A percentile compares a stretch with the other conserved stretches of the same genome.
Evolutionary conservation across 2,888 invertebrate species (phyloP).

Genomic region (Dolichopus griseipennis): DNA sequence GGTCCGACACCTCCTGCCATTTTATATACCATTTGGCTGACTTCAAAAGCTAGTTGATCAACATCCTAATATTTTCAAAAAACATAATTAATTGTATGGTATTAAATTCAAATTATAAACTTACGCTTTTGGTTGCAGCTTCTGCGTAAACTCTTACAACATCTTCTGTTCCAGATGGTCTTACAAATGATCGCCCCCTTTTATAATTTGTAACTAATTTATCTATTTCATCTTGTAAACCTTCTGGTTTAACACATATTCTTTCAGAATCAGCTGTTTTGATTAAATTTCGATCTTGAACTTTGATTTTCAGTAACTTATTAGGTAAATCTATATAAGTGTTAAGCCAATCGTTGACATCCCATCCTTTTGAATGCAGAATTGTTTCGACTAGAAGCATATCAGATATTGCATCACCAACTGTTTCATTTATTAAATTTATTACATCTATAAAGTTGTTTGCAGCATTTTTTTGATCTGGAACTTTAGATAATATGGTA

Average conservation of each 20-base stretch:
- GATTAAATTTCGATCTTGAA: constrained; percentile 77
- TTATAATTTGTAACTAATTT: constrained; percentile 57
- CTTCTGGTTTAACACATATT: constrained; percentile 66
- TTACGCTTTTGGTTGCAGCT: constrained; percentile 62
- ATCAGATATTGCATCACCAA: constrained; percentile 96
- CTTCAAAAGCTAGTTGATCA: constrained; percentile 64
- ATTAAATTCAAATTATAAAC: constrained; percentile 10
- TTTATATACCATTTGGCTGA: constrained; percentile 65
- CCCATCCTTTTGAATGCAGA: constrained; percentile 72
- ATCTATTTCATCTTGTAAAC: constrained; percentile 75
- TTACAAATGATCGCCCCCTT: constrained; percentile 77
- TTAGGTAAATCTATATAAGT: constrained; percentile 83
- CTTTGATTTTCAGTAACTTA: constrained; percentile 76
- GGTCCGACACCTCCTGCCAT: constrained; percentile 72
- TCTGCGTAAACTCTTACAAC: constrained; percentile 94
- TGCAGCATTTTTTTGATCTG: constrained; percentile 43
- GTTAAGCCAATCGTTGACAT: constrained; percentile 67
- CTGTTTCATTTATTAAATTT: constrained; percentile 85
- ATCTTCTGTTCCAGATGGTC: constrained; percentile 97
- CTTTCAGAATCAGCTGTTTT: constrained; percentile 84
- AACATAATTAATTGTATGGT: constrained; percentile 8
- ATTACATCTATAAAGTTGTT: constrained; percentile 55
- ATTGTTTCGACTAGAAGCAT: constrained; percentile 89
- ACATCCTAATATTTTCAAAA: constrained; percentile 45
- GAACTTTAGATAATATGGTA: constrained; percentile 16